A percentile compares a stretch with the other conserved stretches of the same genome.
Conservation (phyloP, 2,113 vertebrate species). For the Terrapene triunguis region DNA sequence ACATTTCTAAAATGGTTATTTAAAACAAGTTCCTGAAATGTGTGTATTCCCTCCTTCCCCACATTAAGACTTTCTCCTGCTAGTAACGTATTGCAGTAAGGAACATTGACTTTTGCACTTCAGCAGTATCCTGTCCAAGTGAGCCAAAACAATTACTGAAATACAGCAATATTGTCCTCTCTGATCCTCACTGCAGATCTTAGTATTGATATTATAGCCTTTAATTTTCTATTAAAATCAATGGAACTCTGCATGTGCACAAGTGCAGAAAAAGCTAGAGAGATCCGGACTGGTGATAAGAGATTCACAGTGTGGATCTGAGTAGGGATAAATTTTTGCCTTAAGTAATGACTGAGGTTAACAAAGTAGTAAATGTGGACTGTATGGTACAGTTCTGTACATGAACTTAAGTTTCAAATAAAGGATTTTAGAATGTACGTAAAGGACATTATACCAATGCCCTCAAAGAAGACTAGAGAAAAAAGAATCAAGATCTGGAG, state of each 20-base stretch:
- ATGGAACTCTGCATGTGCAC: neutral
- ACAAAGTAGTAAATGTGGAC: neutral
- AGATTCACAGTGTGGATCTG: neutral
- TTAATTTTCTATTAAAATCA: slow-evolving; percentile 13
- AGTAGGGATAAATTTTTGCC: neutral
- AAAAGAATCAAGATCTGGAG: neutral
- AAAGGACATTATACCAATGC: neutral
- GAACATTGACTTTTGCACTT: neutral
- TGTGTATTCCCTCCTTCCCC: accelerated
- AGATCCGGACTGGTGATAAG: neutral
- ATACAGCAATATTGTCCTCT: neutral
- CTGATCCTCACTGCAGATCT: neutral
- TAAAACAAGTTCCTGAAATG: neutral
- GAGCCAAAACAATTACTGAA: slow-evolving; percentile 1
- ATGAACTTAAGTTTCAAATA: neutral
- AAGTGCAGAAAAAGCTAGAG: neutral
- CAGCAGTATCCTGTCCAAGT: neutral
- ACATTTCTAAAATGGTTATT: neutral
- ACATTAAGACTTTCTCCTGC: neutral
- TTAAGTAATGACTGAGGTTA: neutral
- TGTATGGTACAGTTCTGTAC: neutral
- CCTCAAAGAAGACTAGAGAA: neutral
- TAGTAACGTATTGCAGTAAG: neutral
- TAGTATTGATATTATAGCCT: neutral
- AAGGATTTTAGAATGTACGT: neutral